These are phyloP conservation scores for Drosophila paracracens DNA, from an alignment of 2,888 invertebrate genomes.

Conservation along the genomic window DNA sequence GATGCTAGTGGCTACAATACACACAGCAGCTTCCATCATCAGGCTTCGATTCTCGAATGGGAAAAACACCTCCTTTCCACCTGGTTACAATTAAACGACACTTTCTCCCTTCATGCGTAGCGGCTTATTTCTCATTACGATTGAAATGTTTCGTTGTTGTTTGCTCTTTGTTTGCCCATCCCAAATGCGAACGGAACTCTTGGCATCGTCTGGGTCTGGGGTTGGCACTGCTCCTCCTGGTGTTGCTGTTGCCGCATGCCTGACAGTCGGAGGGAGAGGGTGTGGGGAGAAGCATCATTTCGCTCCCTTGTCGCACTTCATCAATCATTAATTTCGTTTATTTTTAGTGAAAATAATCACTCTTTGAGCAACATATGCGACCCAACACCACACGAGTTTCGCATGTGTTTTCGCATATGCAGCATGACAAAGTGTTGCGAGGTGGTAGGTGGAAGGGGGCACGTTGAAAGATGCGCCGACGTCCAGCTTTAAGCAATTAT, in stretches of 20 bases:
- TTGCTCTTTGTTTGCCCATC: slow-evolving; percentile 25
- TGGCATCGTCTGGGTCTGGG: slow-evolving; percentile 13
- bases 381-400: slow-evolving; percentile 57
- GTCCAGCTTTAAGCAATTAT: slow-evolving; percentile 71
- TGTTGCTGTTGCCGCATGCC: slow-evolving; percentile 36
- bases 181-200: slow-evolving; percentile 7
- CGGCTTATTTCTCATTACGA: slow-evolving; percentile 70
- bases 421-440: slow-evolving; percentile 51
- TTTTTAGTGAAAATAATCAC: slow-evolving; percentile 79
- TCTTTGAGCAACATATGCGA: slow-evolving; percentile 73
- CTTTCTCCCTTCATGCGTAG: slow-evolving; percentile 57
- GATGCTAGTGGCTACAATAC: slow-evolving; percentile 4
- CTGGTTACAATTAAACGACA: slow-evolving; percentile 77
- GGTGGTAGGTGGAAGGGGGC: neutral
- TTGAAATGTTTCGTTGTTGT: slow-evolving; percentile 51
- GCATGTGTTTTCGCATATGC: slow-evolving; percentile 60
- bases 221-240: slow-evolving; percentile 28
- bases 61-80: slow-evolving; percentile 60
- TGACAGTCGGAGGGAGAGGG: slow-evolving; percentile 27
- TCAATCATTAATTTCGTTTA: slow-evolving; percentile 78
- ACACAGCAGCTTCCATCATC: slow-evolving; percentile 5
- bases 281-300: slow-evolving; percentile 22
- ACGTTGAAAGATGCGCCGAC: slow-evolving; percentile 35
- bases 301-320: slow-evolving; percentile 76
- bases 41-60: neutral